Evolutionary conservation across 1,140 invertebrate genomes (phyloP).

Genomic region (Pomacea maculata): DNA sequence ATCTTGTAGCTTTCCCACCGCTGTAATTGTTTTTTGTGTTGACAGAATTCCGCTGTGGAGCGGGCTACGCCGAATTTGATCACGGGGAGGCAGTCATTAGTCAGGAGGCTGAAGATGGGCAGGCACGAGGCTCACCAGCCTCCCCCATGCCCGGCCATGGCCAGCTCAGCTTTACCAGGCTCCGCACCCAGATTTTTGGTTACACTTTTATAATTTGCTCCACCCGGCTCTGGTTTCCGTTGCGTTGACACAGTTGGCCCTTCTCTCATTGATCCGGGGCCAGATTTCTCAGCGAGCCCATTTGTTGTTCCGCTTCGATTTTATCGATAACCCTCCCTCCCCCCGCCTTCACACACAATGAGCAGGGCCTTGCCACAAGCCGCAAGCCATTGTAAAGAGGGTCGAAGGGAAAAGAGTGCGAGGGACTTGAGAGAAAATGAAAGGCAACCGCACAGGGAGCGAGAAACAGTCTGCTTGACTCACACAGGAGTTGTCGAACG

Average conservation of each 20-base stretch:
- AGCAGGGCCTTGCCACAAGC: not conserved
- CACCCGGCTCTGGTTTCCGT: constrained; percentile 14
- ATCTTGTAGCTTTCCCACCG: constrained; percentile 18
- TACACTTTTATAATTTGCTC: constrained; percentile 13
- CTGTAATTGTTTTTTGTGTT: constrained; percentile 14
- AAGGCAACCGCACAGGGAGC: constrained; percentile 10
- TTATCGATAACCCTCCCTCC: not conserved
- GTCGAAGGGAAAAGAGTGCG: not conserved
- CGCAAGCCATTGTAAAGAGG: not conserved
- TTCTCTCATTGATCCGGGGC: constrained; percentile 14
- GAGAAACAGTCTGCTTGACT: constrained; percentile 3
- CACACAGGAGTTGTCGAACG: constrained; percentile 9
- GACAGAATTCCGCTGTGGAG: not conserved
- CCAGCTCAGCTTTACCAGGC: constrained; percentile 2
- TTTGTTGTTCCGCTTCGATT: constrained; percentile 20
- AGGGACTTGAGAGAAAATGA: not conserved
- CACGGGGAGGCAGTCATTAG: constrained; percentile 14
- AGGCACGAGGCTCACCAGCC: not conserved
- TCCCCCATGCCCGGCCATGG: not conserved
- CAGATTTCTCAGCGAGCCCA: constrained; percentile 2
- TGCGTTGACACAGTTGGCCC: constrained; percentile 19
- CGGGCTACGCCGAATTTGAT: constrained; percentile 11
- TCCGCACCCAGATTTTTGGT: constrained; percentile 13
- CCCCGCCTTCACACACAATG: not conserved
- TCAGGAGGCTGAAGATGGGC: too few relatives aligned